A percentile compares a stretch with the other conserved stretches of the same genome.
Evolutionary conservation across 2,113 vertebrate genomes (phyloP).

Genomic region (Macroglossus sobrinus): DNA sequence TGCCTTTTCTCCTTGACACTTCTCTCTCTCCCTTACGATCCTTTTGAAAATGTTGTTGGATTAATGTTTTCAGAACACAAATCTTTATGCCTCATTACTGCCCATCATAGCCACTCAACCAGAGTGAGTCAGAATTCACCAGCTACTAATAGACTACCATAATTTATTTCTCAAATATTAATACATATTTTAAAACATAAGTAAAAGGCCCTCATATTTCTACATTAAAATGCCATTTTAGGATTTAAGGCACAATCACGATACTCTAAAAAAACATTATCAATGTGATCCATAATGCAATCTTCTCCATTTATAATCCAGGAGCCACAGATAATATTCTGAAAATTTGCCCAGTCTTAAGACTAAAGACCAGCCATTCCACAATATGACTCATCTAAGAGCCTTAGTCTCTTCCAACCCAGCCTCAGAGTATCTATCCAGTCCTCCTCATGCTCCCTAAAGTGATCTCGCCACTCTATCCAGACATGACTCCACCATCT

Average conservation of each 20-base stretch:
- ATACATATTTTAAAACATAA: neutral
- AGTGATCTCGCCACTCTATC: neutral
- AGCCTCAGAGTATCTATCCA: neutral
- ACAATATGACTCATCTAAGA: neutral
- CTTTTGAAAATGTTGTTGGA: neutral
- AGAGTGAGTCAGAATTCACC: neutral
- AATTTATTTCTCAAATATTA: slow-evolving; percentile 27
- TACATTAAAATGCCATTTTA: neutral
- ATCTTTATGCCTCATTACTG: neutral
- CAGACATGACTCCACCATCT: neutral
- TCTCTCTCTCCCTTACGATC: neutral
- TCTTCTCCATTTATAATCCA: neutral
- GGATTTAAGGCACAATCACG: neutral
- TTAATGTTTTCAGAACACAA: neutral
- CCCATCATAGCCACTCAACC: neutral
- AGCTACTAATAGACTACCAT: neutral
- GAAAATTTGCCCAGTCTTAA: neutral
- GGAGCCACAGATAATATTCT: neutral
- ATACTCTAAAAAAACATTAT: neutral
- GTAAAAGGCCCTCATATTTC: neutral
- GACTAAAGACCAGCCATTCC: neutral
- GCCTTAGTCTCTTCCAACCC: neutral
- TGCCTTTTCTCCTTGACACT: neutral
- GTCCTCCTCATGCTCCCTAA: accelerated
- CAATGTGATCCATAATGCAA: neutral